Conservation (phyloP, 1,140 invertebrate species). For the Telenomus remus region DNA sequence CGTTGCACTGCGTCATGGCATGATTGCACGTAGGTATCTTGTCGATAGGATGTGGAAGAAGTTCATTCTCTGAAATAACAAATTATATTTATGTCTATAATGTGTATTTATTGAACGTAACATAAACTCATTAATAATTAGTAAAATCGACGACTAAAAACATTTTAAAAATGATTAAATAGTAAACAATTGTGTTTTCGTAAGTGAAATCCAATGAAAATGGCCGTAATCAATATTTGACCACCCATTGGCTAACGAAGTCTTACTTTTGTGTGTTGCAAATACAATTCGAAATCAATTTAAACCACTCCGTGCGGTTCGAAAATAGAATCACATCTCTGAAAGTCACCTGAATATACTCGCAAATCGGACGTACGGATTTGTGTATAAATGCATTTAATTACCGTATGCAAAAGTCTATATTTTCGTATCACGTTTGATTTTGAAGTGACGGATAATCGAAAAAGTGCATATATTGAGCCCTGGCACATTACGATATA, state of each 20-base stretch:
- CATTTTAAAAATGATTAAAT: background rate
- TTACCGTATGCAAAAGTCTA: constrained; percentile 48
- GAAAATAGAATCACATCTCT: constrained; percentile 28
- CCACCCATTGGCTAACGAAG: constrained; percentile 31
- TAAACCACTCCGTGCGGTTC: constrained; percentile 24
- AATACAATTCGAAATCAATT: constrained; percentile 38
- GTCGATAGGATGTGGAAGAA: constrained; percentile 83
- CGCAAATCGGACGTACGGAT: constrained; percentile 5
- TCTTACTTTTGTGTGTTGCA: constrained; percentile 37
- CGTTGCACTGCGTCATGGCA: constrained; percentile 87
- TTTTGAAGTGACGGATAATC: constrained; percentile 41
- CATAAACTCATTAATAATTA: no score
- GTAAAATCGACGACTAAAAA: constrained; percentile 14
- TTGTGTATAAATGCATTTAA: constrained; percentile 39
- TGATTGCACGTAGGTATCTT: constrained; percentile 91
- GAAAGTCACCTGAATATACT: constrained; percentile 35
- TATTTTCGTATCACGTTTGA: constrained; percentile 33
- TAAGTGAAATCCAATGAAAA: constrained; percentile 3
- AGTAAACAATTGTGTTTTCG: constrained; percentile 8
- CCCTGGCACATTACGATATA: constrained; percentile 13
- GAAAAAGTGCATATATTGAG: constrained; percentile 50
- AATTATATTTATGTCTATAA: background rate
- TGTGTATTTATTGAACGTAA: no score
- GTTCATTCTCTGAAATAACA: constrained; percentile 85
- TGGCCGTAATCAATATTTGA: constrained; percentile 21